These are phyloP conservation scores for Noctilio leporinus DNA, from an alignment of 2,113 vertebrate species.

Conservation along the genomic window DNA sequence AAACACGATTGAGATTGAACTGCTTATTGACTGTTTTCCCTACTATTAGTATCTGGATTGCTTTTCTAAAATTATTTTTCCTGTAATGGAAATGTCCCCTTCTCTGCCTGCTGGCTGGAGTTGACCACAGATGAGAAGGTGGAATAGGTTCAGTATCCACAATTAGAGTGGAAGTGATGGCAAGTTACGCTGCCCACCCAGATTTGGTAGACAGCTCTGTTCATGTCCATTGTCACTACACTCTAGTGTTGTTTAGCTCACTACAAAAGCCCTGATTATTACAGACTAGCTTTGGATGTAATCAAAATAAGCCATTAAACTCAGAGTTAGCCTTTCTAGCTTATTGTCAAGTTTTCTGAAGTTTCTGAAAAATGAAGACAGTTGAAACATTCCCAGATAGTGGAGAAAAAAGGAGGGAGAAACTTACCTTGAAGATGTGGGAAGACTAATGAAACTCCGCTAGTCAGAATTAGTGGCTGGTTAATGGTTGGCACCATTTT, in stretches of 20 bases:
- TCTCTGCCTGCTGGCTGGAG: not conserved
- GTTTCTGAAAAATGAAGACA: not conserved
- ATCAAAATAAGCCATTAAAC: not conserved
- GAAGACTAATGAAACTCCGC: not conserved
- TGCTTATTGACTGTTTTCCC: constrained; percentile 24
- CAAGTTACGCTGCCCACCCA: not conserved
- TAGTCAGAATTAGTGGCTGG: not conserved
- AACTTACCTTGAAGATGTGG: not conserved
- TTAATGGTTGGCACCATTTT: not conserved
- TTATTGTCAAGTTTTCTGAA: not conserved
- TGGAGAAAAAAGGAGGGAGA: not conserved
- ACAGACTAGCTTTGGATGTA: not conserved
- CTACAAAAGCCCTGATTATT: not conserved
- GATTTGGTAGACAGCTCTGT: not conserved
- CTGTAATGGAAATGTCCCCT: not conserved
- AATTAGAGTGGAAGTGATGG: not conserved
- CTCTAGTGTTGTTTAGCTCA: not conserved
- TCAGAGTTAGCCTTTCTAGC: not conserved
- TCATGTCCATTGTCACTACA: fast-evolving
- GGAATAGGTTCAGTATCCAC: not conserved
- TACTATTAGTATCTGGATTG: not conserved
- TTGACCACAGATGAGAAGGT: not conserved
- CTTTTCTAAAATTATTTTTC: not conserved
- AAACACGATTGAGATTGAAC: not conserved
- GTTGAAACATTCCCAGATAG: not conserved